Evolutionary conservation across 2,888 invertebrate species (phyloP).

Genomic region (Drosophila diplacantha): DNA sequence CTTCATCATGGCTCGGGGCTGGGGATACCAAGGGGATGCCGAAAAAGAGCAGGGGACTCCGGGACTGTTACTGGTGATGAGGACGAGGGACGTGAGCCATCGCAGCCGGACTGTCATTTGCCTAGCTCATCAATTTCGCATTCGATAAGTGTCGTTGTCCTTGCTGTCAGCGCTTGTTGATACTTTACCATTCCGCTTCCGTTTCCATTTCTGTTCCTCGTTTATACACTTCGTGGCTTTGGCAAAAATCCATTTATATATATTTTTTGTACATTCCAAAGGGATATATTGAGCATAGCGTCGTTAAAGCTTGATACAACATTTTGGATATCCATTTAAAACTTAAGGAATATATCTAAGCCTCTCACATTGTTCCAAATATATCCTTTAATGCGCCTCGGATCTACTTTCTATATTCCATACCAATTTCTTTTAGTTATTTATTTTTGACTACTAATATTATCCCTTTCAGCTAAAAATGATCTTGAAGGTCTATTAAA

Average conservation of each 20-base stretch:
- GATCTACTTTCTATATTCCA: no score
- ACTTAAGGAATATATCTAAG: no score
- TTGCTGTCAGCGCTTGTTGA: constrained; percentile 42
- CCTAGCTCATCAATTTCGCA: constrained; percentile 70
- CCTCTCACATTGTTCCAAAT: no score
- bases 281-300: neutral
- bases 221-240: constrained; percentile 17
- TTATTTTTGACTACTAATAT: neutral
- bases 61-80: constrained; percentile 21
- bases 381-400: no score
- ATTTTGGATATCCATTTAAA: neutral
- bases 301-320: neutral
- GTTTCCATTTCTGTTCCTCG: constrained; percentile 9
- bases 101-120: constrained; percentile 54
- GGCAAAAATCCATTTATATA: constrained; percentile 3
- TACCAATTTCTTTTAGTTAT: no score
- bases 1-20: constrained; percentile 63
- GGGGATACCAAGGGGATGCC: constrained; percentile 28
- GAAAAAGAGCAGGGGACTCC: constrained; percentile 3
- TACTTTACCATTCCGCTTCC: constrained; percentile 43
- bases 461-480: neutral
- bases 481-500: neutral
- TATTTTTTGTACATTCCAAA: no score
- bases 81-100: constrained; percentile 36
- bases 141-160: constrained; percentile 58